These are phyloP conservation scores for Anorthoa munda DNA, from an alignment of 2,888 invertebrate genomes.

Conservation along the genomic window DNA sequence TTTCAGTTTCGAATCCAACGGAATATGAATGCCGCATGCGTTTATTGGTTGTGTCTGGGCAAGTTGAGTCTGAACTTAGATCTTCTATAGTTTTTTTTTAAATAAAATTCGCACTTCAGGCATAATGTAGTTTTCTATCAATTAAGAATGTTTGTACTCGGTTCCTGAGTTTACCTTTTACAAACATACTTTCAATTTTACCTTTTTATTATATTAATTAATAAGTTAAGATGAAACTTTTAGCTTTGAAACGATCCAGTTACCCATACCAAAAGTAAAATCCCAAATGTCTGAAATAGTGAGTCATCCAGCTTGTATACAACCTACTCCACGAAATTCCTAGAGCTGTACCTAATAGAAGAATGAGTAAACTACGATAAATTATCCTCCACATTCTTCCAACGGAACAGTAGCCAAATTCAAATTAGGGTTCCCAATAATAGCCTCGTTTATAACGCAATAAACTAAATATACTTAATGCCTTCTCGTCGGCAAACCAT, in stretches of 20 bases:
- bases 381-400: conserved; percentile 46
- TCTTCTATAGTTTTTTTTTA: neutral
- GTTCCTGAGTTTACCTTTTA: no score
- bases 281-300: conserved; percentile 3
- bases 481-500: conserved; percentile 75
- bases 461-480: conserved; percentile 89
- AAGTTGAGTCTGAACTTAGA: conserved; percentile 1
- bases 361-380: conserved; percentile 34
- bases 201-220: no score
- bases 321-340: conserved; percentile 1
- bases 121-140: no score
- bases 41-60: conserved; percentile 28
- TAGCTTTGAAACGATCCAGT: neutral
- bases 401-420: conserved; percentile 68
- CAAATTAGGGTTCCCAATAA: conserved; percentile 83
- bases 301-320: neutral
- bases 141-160: no score
- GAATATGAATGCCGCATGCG: conserved; percentile 46
- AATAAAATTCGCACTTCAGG: no score
- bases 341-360: conserved; percentile 2
- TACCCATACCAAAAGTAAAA: neutral
- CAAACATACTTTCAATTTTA: no score
- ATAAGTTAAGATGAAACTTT: no score
- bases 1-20: conserved; percentile 43
- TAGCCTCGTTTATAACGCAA: conserved; percentile 87